Conservation (phyloP, 2,888 invertebrate genomes). For the Thyatira batis region DNA sequence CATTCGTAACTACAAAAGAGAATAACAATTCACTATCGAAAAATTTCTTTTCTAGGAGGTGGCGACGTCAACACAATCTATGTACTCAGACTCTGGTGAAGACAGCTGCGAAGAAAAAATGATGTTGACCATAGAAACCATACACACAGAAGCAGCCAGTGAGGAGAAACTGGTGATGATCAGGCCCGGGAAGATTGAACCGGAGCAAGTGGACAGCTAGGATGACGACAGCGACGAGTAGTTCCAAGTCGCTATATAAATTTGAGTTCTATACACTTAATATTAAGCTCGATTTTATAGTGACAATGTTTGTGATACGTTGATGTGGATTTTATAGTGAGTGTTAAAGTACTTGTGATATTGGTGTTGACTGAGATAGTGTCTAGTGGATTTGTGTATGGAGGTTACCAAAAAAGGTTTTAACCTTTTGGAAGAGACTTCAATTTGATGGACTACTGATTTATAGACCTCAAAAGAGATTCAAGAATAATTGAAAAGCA, state of each 20-base stretch:
- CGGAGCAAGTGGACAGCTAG: constrained; percentile 66
- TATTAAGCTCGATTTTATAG: neutral
- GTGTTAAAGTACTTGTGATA: constrained; percentile 5
- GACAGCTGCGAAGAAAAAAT: constrained; percentile 89
- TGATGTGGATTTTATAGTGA: neutral
- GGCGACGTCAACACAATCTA: constrained; percentile 88
- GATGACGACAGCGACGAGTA: constrained; percentile 41
- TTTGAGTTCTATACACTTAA: neutral
- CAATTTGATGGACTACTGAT: neutral
- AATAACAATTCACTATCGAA: too few species aligned
- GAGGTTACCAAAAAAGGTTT: neutral
- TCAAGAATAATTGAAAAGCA: too few species aligned
- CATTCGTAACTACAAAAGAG: too few species aligned
- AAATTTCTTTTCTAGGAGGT: constrained; percentile 36
- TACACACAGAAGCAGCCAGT: constrained; percentile 83
- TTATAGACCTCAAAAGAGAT: too few species aligned
- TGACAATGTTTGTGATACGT: neutral
- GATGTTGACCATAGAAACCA: constrained; percentile 87
- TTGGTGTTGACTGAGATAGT: neutral
- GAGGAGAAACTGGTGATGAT: constrained; percentile 73
- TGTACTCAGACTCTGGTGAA: constrained; percentile 86
- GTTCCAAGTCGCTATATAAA: constrained; percentile 29
- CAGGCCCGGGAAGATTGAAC: constrained; percentile 61
- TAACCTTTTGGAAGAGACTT: neutral
- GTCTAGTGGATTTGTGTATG: too few species aligned